These are phyloP conservation scores for Tetragnatha versicolor DNA, from an alignment of 1,140 invertebrate genomes.

Conservation along the genomic window DNA sequence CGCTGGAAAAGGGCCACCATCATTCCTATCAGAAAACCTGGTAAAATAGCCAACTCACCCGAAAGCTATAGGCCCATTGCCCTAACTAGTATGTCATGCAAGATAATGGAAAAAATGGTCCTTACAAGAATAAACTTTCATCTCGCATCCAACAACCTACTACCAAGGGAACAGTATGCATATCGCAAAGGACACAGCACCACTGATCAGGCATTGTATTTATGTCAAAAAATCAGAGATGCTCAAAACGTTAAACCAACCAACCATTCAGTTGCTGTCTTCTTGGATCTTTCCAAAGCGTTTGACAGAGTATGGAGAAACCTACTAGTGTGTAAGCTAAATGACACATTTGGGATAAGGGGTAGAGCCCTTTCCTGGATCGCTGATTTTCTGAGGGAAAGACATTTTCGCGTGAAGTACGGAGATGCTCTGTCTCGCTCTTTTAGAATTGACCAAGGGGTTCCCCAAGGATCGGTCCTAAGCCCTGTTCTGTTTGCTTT, in stretches of 20 bases:
- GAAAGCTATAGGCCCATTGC: background rate
- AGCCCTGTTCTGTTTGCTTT: background rate
- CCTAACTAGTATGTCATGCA: background rate
- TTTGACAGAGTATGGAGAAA: background rate
- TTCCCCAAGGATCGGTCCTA: background rate
- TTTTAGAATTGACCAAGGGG: background rate
- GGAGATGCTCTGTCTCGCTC: background rate
- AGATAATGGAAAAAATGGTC: conserved; percentile 1
- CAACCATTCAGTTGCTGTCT: background rate
- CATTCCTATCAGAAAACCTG: background rate
- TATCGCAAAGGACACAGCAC: background rate
- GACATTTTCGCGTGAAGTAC: background rate
- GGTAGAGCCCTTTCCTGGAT: background rate
- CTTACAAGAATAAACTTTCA: background rate
- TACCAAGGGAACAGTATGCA: background rate
- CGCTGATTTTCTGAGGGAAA: background rate
- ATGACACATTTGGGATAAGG: background rate
- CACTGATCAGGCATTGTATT: background rate
- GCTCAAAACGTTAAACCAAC: background rate
- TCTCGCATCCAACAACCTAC: background rate
- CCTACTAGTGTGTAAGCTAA: too few relatives aligned
- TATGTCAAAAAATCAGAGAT: background rate
- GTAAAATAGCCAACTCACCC: background rate
- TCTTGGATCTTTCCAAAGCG: background rate
- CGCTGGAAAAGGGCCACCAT: background rate